A percentile compares a stretch with the other conserved stretches of the same genome.
Conservation (phyloP, 2,888 invertebrate genomes). For the Hyles lineata region DNA sequence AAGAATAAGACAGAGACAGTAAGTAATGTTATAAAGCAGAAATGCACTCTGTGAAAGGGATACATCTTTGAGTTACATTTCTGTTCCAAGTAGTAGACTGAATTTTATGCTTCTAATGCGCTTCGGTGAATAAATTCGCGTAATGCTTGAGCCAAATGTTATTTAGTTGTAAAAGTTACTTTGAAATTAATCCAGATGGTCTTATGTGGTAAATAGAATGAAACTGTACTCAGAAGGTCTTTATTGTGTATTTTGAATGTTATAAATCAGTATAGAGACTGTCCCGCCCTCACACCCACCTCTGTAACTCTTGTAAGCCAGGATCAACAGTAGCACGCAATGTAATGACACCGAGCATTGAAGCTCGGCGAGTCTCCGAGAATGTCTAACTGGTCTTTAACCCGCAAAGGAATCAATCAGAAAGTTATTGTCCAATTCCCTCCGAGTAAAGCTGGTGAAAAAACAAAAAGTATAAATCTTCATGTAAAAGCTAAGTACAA, state of each 20-base stretch:
- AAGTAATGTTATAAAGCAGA: constrained; percentile 5
- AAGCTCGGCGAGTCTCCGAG: too few species aligned
- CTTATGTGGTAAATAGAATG: background rate
- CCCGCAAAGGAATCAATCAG: too few species aligned
- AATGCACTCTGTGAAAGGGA: constrained; percentile 4
- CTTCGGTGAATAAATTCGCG: background rate
- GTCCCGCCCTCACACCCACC: too few species aligned
- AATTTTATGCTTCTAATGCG: constrained; percentile 4
- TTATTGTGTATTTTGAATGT: background rate
- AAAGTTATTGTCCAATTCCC: too few species aligned
- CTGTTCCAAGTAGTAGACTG: background rate
- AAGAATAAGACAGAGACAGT: background rate
- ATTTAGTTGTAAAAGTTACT: background rate
- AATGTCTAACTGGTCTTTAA: too few species aligned
- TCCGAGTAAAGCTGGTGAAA: too few species aligned
- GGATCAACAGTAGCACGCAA: too few species aligned
- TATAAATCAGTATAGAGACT: too few species aligned
- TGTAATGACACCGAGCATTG: too few species aligned
- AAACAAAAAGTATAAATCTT: too few species aligned
- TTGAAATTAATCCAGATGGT: background rate
- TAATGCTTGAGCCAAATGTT: background rate
- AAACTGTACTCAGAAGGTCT: background rate
- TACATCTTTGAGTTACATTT: constrained; percentile 3
- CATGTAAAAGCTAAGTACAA: too few species aligned
- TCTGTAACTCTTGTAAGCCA: too few species aligned